Base-by-base conservation (phyloP, 2,888 invertebrate species). In the Drosophila paramelanica region DNA sequence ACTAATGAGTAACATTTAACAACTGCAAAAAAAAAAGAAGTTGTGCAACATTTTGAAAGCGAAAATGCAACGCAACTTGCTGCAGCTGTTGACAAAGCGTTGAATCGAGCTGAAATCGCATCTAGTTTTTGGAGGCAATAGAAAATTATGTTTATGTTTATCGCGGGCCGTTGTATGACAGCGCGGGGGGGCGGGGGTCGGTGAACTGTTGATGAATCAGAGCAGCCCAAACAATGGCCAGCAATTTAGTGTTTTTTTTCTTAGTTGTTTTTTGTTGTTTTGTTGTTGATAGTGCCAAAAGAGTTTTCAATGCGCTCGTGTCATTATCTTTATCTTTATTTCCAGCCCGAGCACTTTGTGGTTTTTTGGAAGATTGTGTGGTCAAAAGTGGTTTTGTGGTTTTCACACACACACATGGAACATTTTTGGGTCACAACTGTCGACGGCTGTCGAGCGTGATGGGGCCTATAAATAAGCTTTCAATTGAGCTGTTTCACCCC, bases 401-500 rank as follows among this genome's bases (percentile, higher is more conserved):
- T 72, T 51, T 53, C 49, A 47, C 25, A 38, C 31, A 50, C 6
- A 14, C 11, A 57, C 6, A 14, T 8, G 31, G 41, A 57, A 20
- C 23, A 42, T 58, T 77, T 73, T 77, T 77, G 68, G 75, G 75
- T 75, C 77, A 75, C 73, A 75, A 77, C 75, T 75, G 77, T 73
- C 68, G 73, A 64, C 75, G 73, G 47, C 58, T 75, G 77, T 73
- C 77, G 43, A 25, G 47, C 33, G 53, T 53, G 58, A 68, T 60
- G 68, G 49, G 59, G 53, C 64, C 74, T 68, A 85, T 85, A 85
- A 84, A 79, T 87, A 84, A 76, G 70, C 64, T 79, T 64, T 83
- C 87, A 81, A 81, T 81, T 86, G 83, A 81, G 87, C 78, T 66
- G 83, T 79, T 58, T n/a, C n/a, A 42, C 27, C 5, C 17, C 31